These are phyloP conservation scores for Drosophila erecta DNA, from an alignment of 1,140 invertebrate species.

Conservation along the genomic window DNA sequence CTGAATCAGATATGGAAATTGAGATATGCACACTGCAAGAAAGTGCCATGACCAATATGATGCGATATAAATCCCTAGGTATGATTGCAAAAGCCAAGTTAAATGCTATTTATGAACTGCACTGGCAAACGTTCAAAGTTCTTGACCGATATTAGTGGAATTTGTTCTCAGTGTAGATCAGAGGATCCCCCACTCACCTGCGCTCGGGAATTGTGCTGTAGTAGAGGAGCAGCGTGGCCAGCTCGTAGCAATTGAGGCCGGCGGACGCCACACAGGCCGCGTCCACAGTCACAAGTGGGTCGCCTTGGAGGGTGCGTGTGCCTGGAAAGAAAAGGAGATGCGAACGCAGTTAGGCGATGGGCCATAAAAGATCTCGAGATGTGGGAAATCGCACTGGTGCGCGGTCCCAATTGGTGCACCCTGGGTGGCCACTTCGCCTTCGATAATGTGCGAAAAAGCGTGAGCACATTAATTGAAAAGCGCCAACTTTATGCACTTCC, in stretches of 20 bases:
- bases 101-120: too few species aligned
- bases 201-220: conserved; percentile 86
- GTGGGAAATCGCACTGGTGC: conserved; percentile 30
- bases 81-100: too few species aligned
- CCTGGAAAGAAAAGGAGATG: conserved; percentile 45
- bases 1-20: conserved; percentile 56
- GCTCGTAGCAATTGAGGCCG: conserved; percentile 86
- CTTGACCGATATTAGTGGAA: too few species aligned
- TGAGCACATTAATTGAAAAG: conserved; percentile 78
- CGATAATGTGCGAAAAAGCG: conserved; percentile 80
- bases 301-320: conserved; percentile 84
- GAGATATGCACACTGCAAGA: conserved; percentile 26
- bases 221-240: conserved; percentile 86
- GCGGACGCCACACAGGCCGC: conserved; percentile 85
- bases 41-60: too few species aligned
- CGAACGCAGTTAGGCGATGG: conserved; percentile 6
- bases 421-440: conserved; percentile 63
- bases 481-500: conserved; percentile 33
- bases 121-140: too few species aligned
- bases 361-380: conserved; percentile 33
- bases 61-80: too few species aligned
- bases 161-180: conserved; percentile 2
- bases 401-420: conserved; percentile 59
- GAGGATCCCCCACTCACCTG: conserved; percentile 84
- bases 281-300: conserved; percentile 86